These are phyloP conservation scores for Zaprionus lachaisei DNA, from an alignment of 1,140 invertebrate species.

Conservation along the genomic window DNA sequence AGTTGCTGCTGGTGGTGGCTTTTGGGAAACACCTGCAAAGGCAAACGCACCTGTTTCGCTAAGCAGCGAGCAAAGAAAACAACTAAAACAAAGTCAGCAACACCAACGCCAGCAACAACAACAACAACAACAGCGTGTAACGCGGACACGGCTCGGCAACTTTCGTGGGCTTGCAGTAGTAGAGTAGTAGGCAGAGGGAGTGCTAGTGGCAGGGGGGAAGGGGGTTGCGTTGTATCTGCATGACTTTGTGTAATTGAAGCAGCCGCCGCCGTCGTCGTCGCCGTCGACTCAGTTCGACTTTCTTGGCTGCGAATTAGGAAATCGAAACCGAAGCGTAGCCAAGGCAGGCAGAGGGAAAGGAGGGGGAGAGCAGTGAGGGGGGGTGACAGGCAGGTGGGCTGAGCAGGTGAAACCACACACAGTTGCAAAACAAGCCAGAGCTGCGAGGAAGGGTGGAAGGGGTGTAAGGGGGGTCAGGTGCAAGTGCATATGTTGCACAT, in stretches of 20 bases:
- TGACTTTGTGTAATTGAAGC: constrained; percentile 81
- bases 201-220: background rate
- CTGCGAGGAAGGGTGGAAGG: background rate
- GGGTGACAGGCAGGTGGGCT: background rate
- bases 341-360: background rate
- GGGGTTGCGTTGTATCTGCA: constrained; percentile 38
- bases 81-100: constrained; percentile 78
- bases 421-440: background rate
- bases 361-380: no score
- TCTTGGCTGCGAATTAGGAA: constrained; percentile 73
- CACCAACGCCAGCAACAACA: constrained; percentile 46
- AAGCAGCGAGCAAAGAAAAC: constrained; percentile 55
- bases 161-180: constrained; percentile 53
- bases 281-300: constrained; percentile 32
- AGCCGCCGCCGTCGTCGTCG: constrained; percentile 42
- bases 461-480: constrained; percentile 25
- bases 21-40: constrained; percentile 84
- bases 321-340: constrained; percentile 69
- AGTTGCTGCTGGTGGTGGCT: constrained; percentile 63
- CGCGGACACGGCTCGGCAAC: constrained; percentile 73
- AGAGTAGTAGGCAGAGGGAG: background rate
- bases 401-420: constrained; percentile 40
- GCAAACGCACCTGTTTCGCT: constrained; percentile 83
- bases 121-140: constrained; percentile 37
- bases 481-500: constrained; percentile 51